Conservation (phyloP, 2,113 vertebrate genomes). For the cattle (Bos taurus) region DNA sequence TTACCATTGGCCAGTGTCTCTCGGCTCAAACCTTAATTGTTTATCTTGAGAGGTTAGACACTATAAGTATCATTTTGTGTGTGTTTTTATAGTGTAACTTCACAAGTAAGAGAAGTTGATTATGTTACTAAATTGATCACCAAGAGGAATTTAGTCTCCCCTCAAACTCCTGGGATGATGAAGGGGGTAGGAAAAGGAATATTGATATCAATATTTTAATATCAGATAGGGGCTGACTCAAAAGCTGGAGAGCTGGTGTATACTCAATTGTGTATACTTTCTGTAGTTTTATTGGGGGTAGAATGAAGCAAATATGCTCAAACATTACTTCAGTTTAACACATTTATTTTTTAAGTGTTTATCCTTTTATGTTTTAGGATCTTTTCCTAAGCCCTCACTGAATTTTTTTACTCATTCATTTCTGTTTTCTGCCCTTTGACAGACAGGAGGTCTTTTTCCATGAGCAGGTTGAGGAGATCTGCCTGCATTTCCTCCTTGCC, state of each 20-base stretch:
- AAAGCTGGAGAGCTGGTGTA: background rate
- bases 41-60: background rate
- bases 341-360: background rate
- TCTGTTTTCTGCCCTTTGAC: background rate
- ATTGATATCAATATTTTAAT: background rate
- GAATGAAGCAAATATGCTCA: background rate
- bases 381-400: background rate
- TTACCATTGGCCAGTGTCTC: background rate
- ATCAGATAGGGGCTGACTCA: too few relatives aligned
- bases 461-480: background rate
- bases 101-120: background rate
- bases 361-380: background rate
- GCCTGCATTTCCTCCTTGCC: background rate
- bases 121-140: background rate
- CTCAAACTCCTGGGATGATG: background rate
- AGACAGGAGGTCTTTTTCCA: background rate
- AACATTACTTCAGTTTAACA: background rate
- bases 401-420: background rate
- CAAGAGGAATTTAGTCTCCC: background rate
- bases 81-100: background rate
- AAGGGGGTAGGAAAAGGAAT: background rate
- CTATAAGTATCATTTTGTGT: background rate
- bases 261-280: background rate
- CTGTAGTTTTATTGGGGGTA: background rate
- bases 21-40: background rate